These are phyloP conservation scores for Metopia argyrocephala DNA, from an alignment of 2,888 invertebrate species.

Conservation along the genomic window DNA sequence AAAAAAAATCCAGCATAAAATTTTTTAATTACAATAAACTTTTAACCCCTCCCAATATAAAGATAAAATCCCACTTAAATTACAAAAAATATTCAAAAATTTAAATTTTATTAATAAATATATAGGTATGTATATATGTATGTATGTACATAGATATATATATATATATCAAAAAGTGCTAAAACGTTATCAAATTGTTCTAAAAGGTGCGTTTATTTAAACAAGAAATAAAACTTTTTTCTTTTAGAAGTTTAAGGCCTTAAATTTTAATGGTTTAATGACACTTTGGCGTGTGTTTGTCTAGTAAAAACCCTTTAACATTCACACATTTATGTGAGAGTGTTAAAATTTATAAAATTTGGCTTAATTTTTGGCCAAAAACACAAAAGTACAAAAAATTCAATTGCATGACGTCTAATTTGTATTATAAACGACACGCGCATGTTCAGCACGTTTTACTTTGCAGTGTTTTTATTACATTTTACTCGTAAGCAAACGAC, in stretches of 20 bases:
- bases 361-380: background rate
- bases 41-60: no score
- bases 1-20: no score
- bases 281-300: slow-evolving; percentile 5
- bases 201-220: no score
- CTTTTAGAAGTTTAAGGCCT: slow-evolving; percentile 3
- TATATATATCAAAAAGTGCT: no score
- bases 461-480: background rate
- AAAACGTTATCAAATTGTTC: no score
- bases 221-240: background rate
- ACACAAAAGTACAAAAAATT: background rate
- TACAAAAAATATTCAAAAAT: no score
- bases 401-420: background rate
- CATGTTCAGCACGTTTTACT: background rate
- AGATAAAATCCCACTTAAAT: no score
- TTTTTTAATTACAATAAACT: no score
- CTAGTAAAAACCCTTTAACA: slow-evolving; percentile 21
- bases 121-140: no score
- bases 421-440: background rate
- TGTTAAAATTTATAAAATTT: background rate
- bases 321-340: background rate
- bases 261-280: background rate
- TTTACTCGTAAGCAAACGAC: background rate
- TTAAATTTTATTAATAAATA: no score
- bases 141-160: no score